Evolutionary conservation across 2,888 invertebrate genomes (phyloP).

Genomic region (Stomorhina lunata): DNA sequence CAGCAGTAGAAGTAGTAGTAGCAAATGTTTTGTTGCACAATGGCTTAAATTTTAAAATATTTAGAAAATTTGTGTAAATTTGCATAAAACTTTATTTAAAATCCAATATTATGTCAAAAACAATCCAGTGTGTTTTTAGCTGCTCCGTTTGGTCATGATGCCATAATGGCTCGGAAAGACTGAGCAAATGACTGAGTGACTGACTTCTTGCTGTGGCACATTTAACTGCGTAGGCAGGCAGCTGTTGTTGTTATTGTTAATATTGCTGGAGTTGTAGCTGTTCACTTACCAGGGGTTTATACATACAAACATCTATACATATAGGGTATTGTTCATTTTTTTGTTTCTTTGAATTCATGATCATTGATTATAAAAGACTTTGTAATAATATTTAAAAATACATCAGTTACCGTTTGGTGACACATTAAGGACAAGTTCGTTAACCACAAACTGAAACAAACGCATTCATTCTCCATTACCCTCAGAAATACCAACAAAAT

Average conservation of each 20-base stretch:
- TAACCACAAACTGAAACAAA: conserved; percentile 49
- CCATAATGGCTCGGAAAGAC: conserved; percentile 69
- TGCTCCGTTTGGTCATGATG: conserved; percentile 54
- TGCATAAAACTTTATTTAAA: neutral
- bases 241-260: conserved; percentile 46
- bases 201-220: conserved; percentile 57
- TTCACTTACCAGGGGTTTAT: neutral
- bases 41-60: neutral
- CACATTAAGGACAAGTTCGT: conserved; percentile 67
- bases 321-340: neutral
- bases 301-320: conserved; percentile 29
- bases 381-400: conserved; percentile 63
- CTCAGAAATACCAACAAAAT: neutral
- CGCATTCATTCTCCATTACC: neutral
- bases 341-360: conserved; percentile 58
- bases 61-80: neutral
- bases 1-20: conserved; percentile 2
- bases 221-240: conserved; percentile 63
- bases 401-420: conserved; percentile 66
- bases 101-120: neutral
- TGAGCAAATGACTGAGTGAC: conserved; percentile 42
- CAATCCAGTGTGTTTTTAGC: neutral
- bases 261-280: neutral
- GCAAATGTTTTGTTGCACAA: neutral
- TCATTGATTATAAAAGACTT: conserved; percentile 63